phyloP scores from a whole-genome alignment of 2,888 invertebrate genomes.

The Tolmerus cingulatus region DNA sequence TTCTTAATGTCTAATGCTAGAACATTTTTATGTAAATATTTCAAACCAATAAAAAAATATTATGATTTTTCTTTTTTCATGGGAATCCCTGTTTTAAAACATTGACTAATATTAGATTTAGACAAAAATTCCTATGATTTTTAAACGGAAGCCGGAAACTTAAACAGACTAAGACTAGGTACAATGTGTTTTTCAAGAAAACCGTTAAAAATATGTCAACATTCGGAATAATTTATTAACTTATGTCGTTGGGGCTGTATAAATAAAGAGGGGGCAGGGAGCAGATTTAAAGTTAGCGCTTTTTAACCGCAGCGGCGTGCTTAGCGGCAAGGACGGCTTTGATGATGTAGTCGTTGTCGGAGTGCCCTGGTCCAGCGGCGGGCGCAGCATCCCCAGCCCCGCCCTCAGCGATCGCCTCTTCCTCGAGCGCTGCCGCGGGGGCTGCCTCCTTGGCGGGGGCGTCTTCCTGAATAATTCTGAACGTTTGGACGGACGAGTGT shows the following conservation, averaged over 20 bases:
- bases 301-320: background rate
- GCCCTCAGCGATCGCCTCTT: no score
- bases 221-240: background rate
- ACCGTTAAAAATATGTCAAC: no score
- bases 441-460: background rate
- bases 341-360: background rate
- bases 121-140: no score
- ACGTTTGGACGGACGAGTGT: background rate
- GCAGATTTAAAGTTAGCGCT: background rate
- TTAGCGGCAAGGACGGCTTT: background rate
- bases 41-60: no score
- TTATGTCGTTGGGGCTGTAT: background rate
- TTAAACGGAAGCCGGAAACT: no score
- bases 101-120: no score
- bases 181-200: no score
- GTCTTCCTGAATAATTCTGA: background rate
- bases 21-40: no score
- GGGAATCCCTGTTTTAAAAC: no score
- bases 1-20: no score
- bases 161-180: no score
- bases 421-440: background rate
- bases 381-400: background rate
- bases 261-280: background rate
- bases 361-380: background rate
- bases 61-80: no score